Percentiles rank a stretch among this genome's conserved stretches.
phyloP scores from a whole-genome alignment of 2,113 vertebrate species.

The Sinocyclocheilus grahami region DNA sequence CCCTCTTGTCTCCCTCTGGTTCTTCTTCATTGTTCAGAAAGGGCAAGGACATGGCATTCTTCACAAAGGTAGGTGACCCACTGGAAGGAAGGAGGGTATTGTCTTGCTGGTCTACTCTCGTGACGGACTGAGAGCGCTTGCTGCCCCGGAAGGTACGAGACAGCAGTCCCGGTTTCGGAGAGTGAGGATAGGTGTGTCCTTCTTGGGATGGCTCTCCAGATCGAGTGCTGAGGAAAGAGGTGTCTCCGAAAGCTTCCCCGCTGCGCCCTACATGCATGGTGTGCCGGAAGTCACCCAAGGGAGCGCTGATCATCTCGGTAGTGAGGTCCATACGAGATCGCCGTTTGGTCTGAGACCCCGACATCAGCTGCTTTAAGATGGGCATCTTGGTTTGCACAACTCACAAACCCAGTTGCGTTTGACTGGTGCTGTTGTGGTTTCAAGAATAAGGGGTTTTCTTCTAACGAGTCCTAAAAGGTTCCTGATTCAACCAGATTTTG shows the following conservation, averaged over 20 bases:
- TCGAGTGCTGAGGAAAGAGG: conserved; percentile 92
- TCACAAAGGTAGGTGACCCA: conserved; percentile 88
- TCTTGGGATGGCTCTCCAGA: conserved; percentile 79
- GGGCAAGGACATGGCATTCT: conserved; percentile 94
- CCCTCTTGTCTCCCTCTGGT: conserved; percentile 65
- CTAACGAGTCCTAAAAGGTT: not conserved
- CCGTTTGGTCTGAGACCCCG: conserved; percentile 89
- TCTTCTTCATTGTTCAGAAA: conserved; percentile 87
- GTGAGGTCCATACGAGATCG: conserved; percentile 92
- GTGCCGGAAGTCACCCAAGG: conserved; percentile 94
- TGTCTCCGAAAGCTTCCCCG: conserved; percentile 95
- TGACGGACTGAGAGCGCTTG: conserved; percentile 95
- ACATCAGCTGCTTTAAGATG: conserved; percentile 92
- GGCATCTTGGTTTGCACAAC: conserved; percentile 77
- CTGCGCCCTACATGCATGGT: conserved; percentile 98
- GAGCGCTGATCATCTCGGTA: conserved; percentile 97
- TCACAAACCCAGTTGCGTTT: not conserved
- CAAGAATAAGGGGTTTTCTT: not conserved
- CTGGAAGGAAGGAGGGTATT: conserved; percentile 73
- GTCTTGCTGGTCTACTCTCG: conserved; percentile 83
- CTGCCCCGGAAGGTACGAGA: conserved; percentile 93
- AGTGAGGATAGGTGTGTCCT: conserved; percentile 67
- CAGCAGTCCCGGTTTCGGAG: conserved; percentile 84
- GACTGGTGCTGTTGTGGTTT: not conserved
- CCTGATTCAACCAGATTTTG: conserved; percentile 9